Percentiles rank a stretch among this genome's conserved stretches.
Evolutionary conservation across 2,888 invertebrate species (phyloP).

Genomic region (Epistrophe grossulariae): DNA sequence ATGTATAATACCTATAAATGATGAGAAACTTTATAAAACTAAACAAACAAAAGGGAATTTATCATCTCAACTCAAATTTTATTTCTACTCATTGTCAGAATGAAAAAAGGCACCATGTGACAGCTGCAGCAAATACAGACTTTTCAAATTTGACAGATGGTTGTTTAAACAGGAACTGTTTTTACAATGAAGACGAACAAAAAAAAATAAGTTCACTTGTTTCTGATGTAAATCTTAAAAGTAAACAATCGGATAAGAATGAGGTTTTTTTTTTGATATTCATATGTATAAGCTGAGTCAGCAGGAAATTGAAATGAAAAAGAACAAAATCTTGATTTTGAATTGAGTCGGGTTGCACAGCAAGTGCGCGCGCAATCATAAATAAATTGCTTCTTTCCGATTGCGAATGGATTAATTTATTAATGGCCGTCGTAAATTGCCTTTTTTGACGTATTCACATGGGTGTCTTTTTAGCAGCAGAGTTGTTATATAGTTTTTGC

Average conservation of each 20-base stretch:
- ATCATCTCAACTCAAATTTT: slow-evolving; percentile 49
- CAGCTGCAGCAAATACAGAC: slow-evolving; percentile 48
- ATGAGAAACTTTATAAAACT: slow-evolving; percentile 36
- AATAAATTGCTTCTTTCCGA: slow-evolving; percentile 55
- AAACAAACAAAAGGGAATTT: slow-evolving; percentile 53
- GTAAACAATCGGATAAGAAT: slow-evolving; percentile 41
- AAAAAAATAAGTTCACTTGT: slow-evolving; percentile 16
- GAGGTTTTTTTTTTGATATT: not conserved
- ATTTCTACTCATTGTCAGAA: slow-evolving; percentile 38
- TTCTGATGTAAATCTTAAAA: slow-evolving; percentile 52
- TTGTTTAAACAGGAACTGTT: slow-evolving; percentile 51
- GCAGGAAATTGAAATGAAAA: slow-evolving; percentile 55
- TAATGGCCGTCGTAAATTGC: slow-evolving; percentile 67
- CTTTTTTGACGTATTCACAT: slow-evolving; percentile 63
- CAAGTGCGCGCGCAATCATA: slow-evolving; percentile 55
- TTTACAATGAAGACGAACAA: slow-evolving; percentile 4
- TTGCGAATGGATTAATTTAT: slow-evolving; percentile 43
- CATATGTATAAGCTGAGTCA: slow-evolving; percentile 21
- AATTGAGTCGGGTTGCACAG: slow-evolving; percentile 6
- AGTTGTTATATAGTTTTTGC: slow-evolving; percentile 6
- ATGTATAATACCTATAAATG: slow-evolving; percentile 28
- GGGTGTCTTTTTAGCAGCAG: slow-evolving; percentile 27
- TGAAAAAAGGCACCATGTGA: slow-evolving; percentile 50
- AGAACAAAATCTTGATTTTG: slow-evolving; percentile 24
- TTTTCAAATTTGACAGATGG: slow-evolving; percentile 60